Percentiles rank a stretch among this genome's conserved stretches.
Conservation (phyloP, 2,888 invertebrate genomes). For the Nebria salina region DNA sequence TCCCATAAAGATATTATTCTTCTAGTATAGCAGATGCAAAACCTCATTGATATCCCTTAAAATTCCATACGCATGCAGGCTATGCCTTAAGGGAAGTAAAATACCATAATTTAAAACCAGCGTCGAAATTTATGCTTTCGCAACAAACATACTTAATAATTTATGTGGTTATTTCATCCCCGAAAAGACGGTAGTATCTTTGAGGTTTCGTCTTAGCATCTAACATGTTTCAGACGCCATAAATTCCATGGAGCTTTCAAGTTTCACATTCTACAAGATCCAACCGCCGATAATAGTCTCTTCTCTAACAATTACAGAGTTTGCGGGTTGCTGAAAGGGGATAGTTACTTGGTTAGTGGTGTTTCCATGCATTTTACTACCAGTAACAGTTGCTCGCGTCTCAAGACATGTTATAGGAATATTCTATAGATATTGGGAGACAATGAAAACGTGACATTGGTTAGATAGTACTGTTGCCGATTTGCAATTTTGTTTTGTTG, state of each 20-base stretch:
- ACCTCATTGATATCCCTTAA: background rate
- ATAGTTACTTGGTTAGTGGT: background rate
- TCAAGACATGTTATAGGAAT: background rate
- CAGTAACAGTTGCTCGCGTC: background rate
- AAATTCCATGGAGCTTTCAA: background rate
- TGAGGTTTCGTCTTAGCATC: background rate
- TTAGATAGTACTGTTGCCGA: background rate
- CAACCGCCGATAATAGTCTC: background rate
- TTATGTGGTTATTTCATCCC: background rate
- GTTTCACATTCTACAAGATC: conserved; percentile 1
- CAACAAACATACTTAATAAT: background rate
- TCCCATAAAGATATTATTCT: too few species aligned
- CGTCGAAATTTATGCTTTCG: background rate
- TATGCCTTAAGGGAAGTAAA: background rate
- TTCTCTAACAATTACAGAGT: background rate
- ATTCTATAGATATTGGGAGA: background rate
- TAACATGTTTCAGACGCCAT: background rate
- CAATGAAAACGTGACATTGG: background rate
- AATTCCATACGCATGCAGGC: background rate
- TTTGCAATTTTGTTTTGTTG: background rate
- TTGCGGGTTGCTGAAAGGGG: background rate
- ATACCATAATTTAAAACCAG: background rate
- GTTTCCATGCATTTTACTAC: background rate
- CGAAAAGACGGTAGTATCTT: background rate
- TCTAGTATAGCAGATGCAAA: background rate